phyloP scores from a whole-genome alignment of 2,888 invertebrate genomes.

The Anoncus sp. region DNA sequence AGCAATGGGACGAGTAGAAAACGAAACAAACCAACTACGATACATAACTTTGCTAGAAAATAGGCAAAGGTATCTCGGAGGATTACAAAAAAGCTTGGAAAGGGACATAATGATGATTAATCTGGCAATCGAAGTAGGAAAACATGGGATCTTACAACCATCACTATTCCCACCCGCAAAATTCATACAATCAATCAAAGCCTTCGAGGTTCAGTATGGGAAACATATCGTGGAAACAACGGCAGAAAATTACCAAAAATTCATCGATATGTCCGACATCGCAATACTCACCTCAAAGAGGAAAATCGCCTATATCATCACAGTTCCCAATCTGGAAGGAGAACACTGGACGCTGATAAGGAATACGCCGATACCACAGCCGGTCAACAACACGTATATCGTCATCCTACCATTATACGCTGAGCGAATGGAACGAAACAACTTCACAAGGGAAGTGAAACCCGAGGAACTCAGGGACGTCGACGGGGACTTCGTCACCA shows the following conservation, averaged over 20 bases:
- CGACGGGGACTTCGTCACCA: constrained; percentile 19
- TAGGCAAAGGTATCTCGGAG: constrained; percentile 15
- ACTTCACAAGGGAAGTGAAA: constrained; percentile 20
- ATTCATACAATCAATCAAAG: constrained; percentile 28
- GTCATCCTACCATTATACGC: constrained; percentile 14
- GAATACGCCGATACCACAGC: constrained; percentile 19
- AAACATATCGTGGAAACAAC: constrained; percentile 14
- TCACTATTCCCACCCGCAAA: constrained; percentile 14
- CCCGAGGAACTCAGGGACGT: neutral
- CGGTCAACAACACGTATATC: constrained; percentile 7
- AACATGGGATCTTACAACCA: constrained; percentile 26
- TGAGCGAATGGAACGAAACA: constrained; percentile 29
- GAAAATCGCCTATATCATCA: no score
- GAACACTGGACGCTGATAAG: constrained; percentile 10
- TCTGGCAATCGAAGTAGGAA: constrained; percentile 24
- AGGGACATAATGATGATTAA: constrained; percentile 15
- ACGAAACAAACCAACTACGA: constrained; percentile 10
- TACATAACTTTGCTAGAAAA: constrained; percentile 12
- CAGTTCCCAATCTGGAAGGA: constrained; percentile 16
- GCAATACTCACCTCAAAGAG: no score
- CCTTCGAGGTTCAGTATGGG: constrained; percentile 17
- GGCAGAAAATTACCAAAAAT: constrained; percentile 32
- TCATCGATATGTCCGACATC: constrained; percentile 34
- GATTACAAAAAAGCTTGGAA: constrained; percentile 19
- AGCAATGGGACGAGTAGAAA: neutral